phyloP scores from a whole-genome alignment of 2,113 vertebrate genomes.

The Lycaon pictus region DNA sequence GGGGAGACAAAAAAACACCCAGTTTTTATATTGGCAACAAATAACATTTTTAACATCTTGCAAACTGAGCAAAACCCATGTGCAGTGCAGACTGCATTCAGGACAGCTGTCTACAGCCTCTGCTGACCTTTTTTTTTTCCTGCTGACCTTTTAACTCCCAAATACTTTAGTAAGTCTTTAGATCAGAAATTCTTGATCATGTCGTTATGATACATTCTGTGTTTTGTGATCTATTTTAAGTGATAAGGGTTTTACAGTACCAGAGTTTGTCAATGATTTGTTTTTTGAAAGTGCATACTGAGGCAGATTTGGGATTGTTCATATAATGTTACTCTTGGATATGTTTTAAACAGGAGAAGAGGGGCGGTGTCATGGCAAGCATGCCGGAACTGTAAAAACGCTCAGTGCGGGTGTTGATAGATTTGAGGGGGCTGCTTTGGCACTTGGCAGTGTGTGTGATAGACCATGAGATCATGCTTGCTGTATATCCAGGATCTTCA shows the following conservation, averaged over 20 bases:
- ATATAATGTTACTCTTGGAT: not conserved
- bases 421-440: not conserved
- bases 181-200: not conserved
- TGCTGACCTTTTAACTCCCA: not conserved
- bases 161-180: not conserved
- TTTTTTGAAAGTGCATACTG: not conserved
- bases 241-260: not conserved
- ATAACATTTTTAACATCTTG: not conserved
- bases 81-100: no score
- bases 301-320: not conserved
- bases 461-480: not conserved
- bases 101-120: not conserved
- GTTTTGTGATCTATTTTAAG: not conserved
- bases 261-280: not conserved
- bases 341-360: not conserved
- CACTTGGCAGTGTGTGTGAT: not conserved
- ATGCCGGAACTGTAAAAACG: not conserved
- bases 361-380: not conserved
- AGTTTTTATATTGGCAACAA: not conserved
- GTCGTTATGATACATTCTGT: not conserved
- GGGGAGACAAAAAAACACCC: no score
- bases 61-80: not conserved
- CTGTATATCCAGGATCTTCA: not conserved
- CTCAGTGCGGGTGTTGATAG: not conserved
- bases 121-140: not conserved